These are phyloP conservation scores for Chiloscyllium plagiosum DNA, from an alignment of 2,113 vertebrate species.

Conservation along the genomic window DNA sequence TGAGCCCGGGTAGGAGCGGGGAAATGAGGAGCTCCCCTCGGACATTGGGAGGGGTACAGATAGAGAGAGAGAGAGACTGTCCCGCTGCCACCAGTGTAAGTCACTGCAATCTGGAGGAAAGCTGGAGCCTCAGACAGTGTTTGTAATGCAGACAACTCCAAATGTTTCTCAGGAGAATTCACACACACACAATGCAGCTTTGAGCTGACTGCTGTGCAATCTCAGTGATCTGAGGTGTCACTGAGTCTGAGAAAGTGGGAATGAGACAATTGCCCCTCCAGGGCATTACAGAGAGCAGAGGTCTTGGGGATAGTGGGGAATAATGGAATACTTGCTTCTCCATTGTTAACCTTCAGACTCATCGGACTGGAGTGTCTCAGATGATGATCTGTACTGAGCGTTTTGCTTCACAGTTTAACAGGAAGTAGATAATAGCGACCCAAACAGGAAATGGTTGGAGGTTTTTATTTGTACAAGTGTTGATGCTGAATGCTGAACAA, in stretches of 20 bases:
- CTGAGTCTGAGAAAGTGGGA: neutral
- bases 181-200: neutral
- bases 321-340: neutral
- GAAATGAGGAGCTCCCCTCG: too few species aligned
- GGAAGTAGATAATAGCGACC: constrained; percentile 3
- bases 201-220: too few species aligned
- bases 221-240: neutral
- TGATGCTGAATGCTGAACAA: neutral
- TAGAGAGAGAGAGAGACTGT: too few species aligned
- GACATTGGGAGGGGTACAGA: too few species aligned
- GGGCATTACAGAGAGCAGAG: too few species aligned
- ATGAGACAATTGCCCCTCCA: neutral
- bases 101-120: too few species aligned
- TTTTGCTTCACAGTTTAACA: constrained; percentile 18
- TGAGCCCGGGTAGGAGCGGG: too few species aligned
- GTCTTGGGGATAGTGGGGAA: too few species aligned
- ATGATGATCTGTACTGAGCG: neutral
- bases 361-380: neutral
- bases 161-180: too few species aligned
- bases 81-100: too few species aligned
- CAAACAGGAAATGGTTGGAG: constrained; percentile 35
- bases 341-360: neutral
- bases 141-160: neutral
- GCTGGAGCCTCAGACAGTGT: too few species aligned
- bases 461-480: constrained; percentile 32